Conservation (phyloP, 1,140 invertebrate species). For the Rhyzopertha dominica region DNA sequence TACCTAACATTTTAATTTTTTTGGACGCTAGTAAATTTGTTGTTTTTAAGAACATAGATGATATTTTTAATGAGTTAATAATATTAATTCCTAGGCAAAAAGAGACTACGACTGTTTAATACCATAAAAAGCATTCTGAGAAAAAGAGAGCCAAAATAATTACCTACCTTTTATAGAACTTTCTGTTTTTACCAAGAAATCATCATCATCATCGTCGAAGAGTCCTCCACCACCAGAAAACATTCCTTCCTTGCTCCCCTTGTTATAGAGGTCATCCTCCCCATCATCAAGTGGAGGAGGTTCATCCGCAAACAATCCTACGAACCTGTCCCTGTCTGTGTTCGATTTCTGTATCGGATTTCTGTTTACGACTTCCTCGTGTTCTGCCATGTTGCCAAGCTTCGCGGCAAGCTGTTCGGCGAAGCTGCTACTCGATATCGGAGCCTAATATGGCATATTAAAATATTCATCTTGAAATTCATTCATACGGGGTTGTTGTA, state of each 20-base stretch:
- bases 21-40: no score
- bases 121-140: no score
- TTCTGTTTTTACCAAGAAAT: no score
- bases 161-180: no score
- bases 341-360: conserved; percentile 28
- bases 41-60: no score
- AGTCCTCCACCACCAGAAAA: conserved; percentile 45
- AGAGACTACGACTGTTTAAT: no score
- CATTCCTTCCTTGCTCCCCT: conserved; percentile 38
- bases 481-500: neutral
- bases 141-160: no score
- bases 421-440: conserved; percentile 44
- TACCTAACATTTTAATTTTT: no score
- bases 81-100: no score
- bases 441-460: conserved; percentile 15
- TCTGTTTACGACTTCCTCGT: conserved; percentile 27
- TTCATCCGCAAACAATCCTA: conserved; percentile 49
- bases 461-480: no score
- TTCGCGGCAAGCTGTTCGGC: conserved; percentile 58
- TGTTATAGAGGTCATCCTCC: conserved; percentile 34
- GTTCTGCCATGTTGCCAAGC: conserved; percentile 48
- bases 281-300: conserved; percentile 48
- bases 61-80: no score
- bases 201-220: conserved; percentile 43
- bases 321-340: conserved; percentile 29